These are phyloP conservation scores for Sarcophilus harrisii DNA, from an alignment of 2,797 vertebrate species.

Conservation along the genomic window DNA sequence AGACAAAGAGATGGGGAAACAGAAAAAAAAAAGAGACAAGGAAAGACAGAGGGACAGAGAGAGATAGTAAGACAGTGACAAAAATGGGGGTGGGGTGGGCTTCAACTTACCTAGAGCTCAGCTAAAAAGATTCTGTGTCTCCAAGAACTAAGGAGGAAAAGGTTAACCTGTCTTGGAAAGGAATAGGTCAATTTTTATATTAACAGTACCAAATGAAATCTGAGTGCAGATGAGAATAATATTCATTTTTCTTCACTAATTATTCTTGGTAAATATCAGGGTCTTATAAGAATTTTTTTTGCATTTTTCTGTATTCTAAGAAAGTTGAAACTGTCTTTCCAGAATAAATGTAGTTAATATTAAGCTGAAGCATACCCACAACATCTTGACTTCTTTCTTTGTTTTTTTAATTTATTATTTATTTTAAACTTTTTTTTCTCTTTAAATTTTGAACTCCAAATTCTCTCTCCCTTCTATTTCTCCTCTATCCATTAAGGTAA, in stretches of 20 bases:
- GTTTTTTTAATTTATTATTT: background rate
- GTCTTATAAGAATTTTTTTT: background rate
- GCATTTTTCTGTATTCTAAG: background rate
- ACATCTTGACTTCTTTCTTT: background rate
- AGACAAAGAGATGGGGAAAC: no score
- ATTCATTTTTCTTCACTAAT: background rate
- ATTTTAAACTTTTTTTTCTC: background rate
- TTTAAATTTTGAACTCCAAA: background rate
- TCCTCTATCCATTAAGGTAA: background rate
- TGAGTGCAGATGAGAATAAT: background rate
- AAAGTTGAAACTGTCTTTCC: background rate
- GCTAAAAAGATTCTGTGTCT: slow-evolving; percentile 5
- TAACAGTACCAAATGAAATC: background rate
- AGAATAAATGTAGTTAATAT: background rate
- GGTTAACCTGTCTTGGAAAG: background rate
- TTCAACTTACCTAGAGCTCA: slow-evolving; percentile 39
- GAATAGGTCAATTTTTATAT: background rate
- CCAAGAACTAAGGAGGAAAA: slow-evolving; percentile 25
- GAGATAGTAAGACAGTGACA: background rate
- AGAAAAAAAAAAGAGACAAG: no score
- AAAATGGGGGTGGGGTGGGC: background rate
- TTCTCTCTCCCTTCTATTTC: background rate
- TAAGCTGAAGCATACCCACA: background rate
- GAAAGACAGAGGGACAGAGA: background rate
- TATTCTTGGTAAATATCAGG: background rate